Evolutionary conservation across 2,797 vertebrate species (phyloP).

Genomic region (Schizothorax lantsangensis): DNA sequence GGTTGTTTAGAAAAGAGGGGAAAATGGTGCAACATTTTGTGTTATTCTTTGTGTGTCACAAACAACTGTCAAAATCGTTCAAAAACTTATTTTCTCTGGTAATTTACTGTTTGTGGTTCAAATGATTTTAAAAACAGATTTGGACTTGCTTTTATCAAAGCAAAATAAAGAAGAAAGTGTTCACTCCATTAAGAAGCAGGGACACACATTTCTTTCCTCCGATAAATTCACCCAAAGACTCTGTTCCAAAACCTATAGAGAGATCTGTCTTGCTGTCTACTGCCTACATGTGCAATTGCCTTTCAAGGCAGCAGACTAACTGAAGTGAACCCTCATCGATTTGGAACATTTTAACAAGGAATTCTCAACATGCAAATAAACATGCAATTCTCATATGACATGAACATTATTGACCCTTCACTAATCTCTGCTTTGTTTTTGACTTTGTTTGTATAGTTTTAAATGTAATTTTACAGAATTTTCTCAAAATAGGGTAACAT

Average conservation of each 20-base stretch:
- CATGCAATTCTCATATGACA: neutral
- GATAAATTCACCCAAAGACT: neutral
- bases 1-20: neutral
- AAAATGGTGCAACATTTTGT: constrained; percentile 37
- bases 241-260: neutral
- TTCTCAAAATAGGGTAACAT: neutral
- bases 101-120: neutral
- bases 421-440: neutral
- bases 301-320: neutral
- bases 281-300: neutral
- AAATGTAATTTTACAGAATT: neutral
- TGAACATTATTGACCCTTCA: neutral
- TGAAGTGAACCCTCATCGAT: neutral
- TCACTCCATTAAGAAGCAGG: neutral
- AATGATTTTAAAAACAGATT: neutral
- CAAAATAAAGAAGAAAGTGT: constrained; percentile 17
- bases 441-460: neutral
- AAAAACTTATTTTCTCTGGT: neutral
- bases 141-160: neutral
- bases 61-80: constrained; percentile 13
- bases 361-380: constrained; percentile 1
- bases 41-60: constrained; percentile 28
- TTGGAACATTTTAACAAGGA: neutral
- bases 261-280: neutral
- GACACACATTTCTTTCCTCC: neutral